Evolutionary conservation across 2,888 invertebrate species (phyloP), one percentile per base, ranked within the genome.

Genomic region (Helicoverpa assulta): DNA sequence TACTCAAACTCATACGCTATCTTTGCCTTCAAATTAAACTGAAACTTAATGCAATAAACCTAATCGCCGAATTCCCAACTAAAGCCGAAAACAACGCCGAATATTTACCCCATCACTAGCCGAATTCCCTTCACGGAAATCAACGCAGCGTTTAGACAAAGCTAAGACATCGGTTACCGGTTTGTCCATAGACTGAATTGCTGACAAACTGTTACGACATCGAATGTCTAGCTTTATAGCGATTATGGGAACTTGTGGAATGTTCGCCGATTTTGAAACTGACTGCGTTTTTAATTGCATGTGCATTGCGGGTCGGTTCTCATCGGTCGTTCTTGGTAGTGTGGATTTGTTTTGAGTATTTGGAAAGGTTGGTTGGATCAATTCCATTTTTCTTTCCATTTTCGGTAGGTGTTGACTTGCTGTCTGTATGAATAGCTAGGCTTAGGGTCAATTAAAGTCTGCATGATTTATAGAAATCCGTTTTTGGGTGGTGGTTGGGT

Each of bases 111-210:
- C 73, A 69, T 51, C 69, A 1, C 67, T 78, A 74, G 1, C 2
- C 7, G 47, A 63, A 61, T 29, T 8, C 10, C 3, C 58, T 69
- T 70, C 58, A 77, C 72, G 77, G 72, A 74, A 63, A 72, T 82
- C 14, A 68, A 51, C 67, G 18, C 51, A 61, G 67, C 64, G 50
- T 70, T 53, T 60, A 66, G 80, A 70, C 67, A 58, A 59, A 74
- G 69, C 40, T 19, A n/a, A 57, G 70, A 68, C 75, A 71, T 60
- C 40, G 40, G 52, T 54, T 79, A 82, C 83, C 77, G 83, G 83
- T 83, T 73, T 8, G 78, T 61, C 57, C 58, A 73, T 60, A 56
- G 43, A 64, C 63, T 57, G 33, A 51, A 50, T 16, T 12, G 26
- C 43, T 70, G 76, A 69, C 59, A 53, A 78, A 65, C 62, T 54